phyloP scores from a whole-genome alignment of 2,113 vertebrate genomes.

The Clarias gariepinus region DNA sequence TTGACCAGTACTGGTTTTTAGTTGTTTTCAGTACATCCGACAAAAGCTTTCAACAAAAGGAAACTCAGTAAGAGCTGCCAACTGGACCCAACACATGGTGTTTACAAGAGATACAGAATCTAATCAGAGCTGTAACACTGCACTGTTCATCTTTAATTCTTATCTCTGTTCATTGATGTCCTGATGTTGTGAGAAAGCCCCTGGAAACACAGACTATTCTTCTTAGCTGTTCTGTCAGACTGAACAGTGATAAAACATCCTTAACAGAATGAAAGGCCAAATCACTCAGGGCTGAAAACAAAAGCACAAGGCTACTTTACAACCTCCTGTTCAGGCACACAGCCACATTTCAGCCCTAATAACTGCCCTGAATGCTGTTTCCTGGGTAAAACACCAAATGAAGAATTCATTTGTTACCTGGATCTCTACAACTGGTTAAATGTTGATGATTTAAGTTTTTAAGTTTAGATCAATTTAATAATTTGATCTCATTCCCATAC shows the following conservation, averaged over 20 bases:
- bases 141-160: not conserved
- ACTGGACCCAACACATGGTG: not conserved
- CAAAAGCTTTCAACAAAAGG: not conserved
- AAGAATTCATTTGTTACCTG: not conserved
- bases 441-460: not conserved
- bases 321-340: not conserved
- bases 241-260: not conserved
- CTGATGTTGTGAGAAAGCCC: not conserved
- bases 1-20: not conserved
- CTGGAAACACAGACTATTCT: not conserved
- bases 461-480: not conserved
- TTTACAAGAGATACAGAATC: not conserved
- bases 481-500: not conserved
- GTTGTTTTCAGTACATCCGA: not conserved
- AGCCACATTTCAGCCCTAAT: not conserved
- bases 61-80: not conserved
- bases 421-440: not conserved
- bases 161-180: not conserved
- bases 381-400: not conserved
- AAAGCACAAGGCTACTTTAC: not conserved
- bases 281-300: slow-evolving; percentile 1
- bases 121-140: not conserved
- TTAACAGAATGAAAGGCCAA: slow-evolving; percentile 6
- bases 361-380: not conserved
- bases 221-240: not conserved